Percentiles rank a stretch among this genome's conserved stretches.
phyloP scores from a whole-genome alignment of 2,113 vertebrate species.

The Camelus dromedarius region DNA sequence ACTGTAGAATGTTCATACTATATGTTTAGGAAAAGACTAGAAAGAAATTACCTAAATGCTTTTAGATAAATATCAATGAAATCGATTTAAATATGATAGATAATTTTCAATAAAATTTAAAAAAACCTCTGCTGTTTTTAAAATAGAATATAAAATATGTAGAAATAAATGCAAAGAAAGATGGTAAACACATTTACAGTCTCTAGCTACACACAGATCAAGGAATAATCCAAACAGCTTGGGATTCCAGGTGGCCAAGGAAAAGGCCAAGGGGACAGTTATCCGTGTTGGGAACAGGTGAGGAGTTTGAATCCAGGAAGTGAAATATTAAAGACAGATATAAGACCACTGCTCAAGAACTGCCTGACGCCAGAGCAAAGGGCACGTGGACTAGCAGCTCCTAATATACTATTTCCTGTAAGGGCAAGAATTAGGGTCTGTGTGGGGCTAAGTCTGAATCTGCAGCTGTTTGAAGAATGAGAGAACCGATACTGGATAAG shows the following conservation, averaged over 20 bases:
- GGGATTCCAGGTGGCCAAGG: neutral
- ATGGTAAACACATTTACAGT: neutral
- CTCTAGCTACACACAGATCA: neutral
- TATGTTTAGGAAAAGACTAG: neutral
- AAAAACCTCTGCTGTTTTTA: neutral
- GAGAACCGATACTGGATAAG: constrained; percentile 14
- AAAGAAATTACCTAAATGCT: neutral
- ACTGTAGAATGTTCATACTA: neutral
- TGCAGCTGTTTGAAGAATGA: constrained; percentile 57
- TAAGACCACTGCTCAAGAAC: neutral
- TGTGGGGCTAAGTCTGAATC: neutral
- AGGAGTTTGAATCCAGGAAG: constrained; percentile 43
- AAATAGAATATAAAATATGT: neutral
- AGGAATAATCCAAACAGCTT: neutral
- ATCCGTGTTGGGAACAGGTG: neutral
- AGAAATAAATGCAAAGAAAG: neutral
- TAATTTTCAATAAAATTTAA: constrained; percentile 30
- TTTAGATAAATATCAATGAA: constrained; percentile 25
- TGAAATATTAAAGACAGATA: neutral
- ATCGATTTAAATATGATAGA: neutral
- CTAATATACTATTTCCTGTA: constrained; percentile 26
- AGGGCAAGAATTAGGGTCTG: neutral
- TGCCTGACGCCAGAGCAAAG: neutral
- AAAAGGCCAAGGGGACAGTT: neutral
- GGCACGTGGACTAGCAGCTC: neutral